Evolutionary conservation across 2,888 invertebrate genomes (phyloP), one percentile per base, ranked within the genome.

Genomic region (Phaonia tiefii): DNA sequence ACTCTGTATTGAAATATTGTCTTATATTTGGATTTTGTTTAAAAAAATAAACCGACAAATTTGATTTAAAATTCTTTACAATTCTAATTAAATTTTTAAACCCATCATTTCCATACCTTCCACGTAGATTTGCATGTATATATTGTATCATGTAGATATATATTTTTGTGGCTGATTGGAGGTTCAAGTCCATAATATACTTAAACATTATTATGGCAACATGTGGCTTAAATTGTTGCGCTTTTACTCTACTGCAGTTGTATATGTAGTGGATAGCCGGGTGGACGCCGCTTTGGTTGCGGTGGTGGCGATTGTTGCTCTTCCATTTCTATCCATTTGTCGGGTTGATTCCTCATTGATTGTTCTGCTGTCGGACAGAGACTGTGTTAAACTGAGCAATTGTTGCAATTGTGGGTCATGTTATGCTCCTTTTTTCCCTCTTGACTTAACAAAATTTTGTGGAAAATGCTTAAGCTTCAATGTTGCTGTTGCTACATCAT

Each of bases 381-480:
- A 63, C 42, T 63, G 39, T 63, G 63, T 63, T 63, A 63, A 63
- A 63, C 63, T 63, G 42, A 63, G 63, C 63, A 63, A 63, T 63
- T 63, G 63, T 22, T 37, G 77, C 66, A 78, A 80, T 83, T 75
- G 79, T 82, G 75, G 83, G 83, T 83, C 83, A 83, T 77, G 78
- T 63, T 63, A 8, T 20, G 37, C 11, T 11, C 31, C 13, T 58
- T 8, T 60, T 15, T 63, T 42, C 15, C n/a, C 11, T 20, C 1
- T 63, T 39, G n/a, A n/a, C n/a, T n/a, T n/a, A n/a, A n/a, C n/a
- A n/a, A n/a, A n/a, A n/a, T 63, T 63, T 39, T 63, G 2, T 15
- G 20, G 10, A 42, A 63, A 75, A 22, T 58, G 76, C 70, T 72
- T 74, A 63, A 66, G 71, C 70, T 76, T 79, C 67, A 69, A 66